Conservation (phyloP, 2,113 vertebrate genomes). For the Petrocephalus microphthalmus region DNA sequence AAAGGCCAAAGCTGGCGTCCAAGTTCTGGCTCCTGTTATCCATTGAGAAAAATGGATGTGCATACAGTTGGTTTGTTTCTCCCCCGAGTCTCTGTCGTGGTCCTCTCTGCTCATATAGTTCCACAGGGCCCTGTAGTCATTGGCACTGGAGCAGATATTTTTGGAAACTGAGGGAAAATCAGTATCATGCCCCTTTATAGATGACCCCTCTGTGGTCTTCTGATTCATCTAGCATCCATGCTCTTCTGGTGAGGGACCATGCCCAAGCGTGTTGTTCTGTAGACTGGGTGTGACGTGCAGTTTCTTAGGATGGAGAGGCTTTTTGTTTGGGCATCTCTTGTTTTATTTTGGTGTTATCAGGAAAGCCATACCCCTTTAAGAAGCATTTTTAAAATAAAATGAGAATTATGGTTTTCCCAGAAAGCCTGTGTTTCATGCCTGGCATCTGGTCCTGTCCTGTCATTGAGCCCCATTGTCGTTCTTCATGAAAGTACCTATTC, state of each 20-base stretch:
- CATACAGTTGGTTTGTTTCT: background rate
- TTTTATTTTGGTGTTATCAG: background rate
- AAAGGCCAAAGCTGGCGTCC: background rate
- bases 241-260: background rate
- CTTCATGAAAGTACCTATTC: constrained; percentile 18
- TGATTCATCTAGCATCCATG: background rate
- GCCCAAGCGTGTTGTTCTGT: background rate
- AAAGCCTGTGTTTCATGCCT: background rate
- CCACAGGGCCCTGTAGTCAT: background rate
- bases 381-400: background rate
- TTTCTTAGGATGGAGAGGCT: too few relatives aligned
- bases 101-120: background rate
- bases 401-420: background rate
- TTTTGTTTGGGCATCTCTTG: background rate
- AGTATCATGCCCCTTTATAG: background rate
- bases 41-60: background rate
- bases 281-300: background rate
- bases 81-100: background rate
- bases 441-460: background rate
- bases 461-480: background rate
- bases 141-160: background rate
- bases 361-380: background rate
- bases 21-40: background rate
- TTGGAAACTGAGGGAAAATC: background rate
- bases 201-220: background rate